phyloP scores from a whole-genome alignment of 2,113 vertebrate species.

The Brienomyrus longianalis region DNA sequence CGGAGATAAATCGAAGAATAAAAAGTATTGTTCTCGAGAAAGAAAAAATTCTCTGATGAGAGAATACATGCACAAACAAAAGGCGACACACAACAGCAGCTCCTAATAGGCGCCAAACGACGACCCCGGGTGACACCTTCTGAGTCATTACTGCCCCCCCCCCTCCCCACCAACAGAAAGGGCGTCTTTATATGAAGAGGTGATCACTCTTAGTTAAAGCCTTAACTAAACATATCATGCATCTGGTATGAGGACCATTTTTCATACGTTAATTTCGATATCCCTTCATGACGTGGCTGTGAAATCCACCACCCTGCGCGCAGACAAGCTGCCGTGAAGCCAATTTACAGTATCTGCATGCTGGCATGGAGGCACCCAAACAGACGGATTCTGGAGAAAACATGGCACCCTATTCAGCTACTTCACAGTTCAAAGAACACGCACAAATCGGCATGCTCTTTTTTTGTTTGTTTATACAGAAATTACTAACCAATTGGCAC shows the following conservation, averaged over 20 bases:
- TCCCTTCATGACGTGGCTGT: neutral
- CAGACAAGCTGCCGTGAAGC: neutral
- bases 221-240: conserved; percentile 59
- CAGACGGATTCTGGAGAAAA: neutral
- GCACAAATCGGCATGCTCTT: neutral
- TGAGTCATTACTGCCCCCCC: conserved; percentile 29
- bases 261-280: conserved; percentile 6
- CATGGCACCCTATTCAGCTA: neutral
- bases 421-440: neutral
- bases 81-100: neutral
- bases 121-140: conserved; percentile 11
- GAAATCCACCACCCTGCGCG: neutral
- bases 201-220: conserved; percentile 62
- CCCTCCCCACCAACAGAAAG: conserved; percentile 30
- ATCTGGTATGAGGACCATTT: conserved; percentile 49
- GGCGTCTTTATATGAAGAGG: conserved; percentile 41
- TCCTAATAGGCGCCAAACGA: neutral
- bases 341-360: neutral
- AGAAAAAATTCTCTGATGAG: neutral
- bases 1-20: neutral
- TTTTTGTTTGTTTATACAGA: neutral
- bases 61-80: neutral
- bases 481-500: neutral
- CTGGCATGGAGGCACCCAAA: neutral
- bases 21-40: neutral